These are phyloP conservation scores for Phaenicophaeus curvirostris DNA, from an alignment of 2,797 vertebrate species.

Conservation along the genomic window DNA sequence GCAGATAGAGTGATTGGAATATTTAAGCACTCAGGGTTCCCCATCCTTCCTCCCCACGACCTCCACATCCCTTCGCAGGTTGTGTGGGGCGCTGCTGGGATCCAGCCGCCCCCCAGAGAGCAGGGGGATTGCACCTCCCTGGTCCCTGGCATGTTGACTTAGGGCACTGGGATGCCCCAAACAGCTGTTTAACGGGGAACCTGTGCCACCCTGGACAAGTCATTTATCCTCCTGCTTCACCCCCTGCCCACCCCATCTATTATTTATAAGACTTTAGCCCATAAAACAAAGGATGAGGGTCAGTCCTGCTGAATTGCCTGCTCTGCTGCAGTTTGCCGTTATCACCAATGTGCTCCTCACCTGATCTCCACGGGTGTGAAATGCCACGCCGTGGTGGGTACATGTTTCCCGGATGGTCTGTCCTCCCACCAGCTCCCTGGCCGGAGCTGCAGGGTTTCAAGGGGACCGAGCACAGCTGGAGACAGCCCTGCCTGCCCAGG, in stretches of 20 bases:
- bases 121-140: neutral
- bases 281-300: neutral
- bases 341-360: neutral
- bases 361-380: accelerated
- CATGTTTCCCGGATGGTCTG: neutral
- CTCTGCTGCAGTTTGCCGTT: neutral
- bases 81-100: neutral
- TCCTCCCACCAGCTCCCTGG: neutral
- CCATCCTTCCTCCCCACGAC: neutral
- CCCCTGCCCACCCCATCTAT: neutral
- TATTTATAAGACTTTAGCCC: neutral
- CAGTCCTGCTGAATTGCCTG: neutral
- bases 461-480: accelerated
- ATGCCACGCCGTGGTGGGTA: accelerated
- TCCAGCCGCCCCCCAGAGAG: neutral
- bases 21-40: neutral
- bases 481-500: neutral
- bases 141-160: neutral
- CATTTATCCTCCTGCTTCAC: neutral
- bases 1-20: constrained; percentile 65
- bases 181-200: neutral
- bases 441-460: accelerated
- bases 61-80: neutral
- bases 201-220: neutral
- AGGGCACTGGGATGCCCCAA: neutral